Evolutionary conservation across 2,797 vertebrate genomes (phyloP), one percentile per base, ranked within the genome.

Genomic region (Micropoecilia bifurca): DNA sequence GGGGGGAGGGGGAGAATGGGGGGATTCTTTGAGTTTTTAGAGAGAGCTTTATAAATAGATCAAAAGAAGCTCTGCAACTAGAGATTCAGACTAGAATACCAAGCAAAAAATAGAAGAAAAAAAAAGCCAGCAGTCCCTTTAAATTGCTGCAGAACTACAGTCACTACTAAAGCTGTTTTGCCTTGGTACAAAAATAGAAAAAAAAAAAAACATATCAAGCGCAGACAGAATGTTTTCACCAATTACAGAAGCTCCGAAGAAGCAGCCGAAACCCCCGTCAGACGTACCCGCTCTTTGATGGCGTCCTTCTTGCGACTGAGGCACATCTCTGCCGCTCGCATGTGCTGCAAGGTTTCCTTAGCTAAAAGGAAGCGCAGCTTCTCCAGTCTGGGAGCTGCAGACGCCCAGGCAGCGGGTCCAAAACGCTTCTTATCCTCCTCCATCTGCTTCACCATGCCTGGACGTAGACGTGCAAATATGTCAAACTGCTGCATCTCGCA

Each of bases 391-490:
- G 98, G 97, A 66, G 94, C 90, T 9, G 96, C 98, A 22, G 95
- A 95, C 0, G 96, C 95, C 98, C 98, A 99, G 77, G 98, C 92
- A 16, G 96, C 95, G 43, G 96, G 94, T 82, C 98, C 98, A 86
- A 98, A 99, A 46, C 96, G 95, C 81, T 90, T 87, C 80, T 91
- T 94, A 80, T 99, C 98, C 75, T 94, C 95, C 83, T 97, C 97
- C 97, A 99, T 99, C 89, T 97, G 97, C 90, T 96, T 98, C 73
- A 96, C 85, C 97, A 98, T 98, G 74, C 94, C 98, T 99, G 91
- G 30, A 87, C 63, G 78, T 8, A 25, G 9, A 71, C 83, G 73
- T 20, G 66, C 55, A 14, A 3, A 39, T 47, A 25, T 3, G 53
- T 77, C 63, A 8, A 8, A 28, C 4, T 10, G 57, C 18, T 0